phyloP scores from a whole-genome alignment of 2,113 vertebrate species.

The Paracanthobrama guichenoti region DNA sequence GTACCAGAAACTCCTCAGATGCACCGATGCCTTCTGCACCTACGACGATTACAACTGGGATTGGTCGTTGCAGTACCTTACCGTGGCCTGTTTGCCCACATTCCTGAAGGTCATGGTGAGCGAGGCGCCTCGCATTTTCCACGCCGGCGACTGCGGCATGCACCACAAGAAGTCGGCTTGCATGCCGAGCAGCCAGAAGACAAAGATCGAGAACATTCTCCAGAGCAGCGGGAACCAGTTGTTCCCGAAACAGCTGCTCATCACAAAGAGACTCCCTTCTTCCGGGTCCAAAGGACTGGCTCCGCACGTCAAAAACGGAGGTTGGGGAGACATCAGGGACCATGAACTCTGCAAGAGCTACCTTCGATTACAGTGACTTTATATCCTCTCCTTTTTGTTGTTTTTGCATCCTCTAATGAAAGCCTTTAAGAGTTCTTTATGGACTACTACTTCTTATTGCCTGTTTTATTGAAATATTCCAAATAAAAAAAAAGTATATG shows the following conservation, averaged over 20 bases:
- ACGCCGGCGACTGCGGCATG: conserved; percentile 97
- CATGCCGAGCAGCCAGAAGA: conserved; percentile 87
- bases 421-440: conserved; percentile 77
- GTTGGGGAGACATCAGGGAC: conserved; percentile 98
- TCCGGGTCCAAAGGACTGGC: conserved; percentile 82
- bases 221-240: conserved; percentile 86
- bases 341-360: conserved; percentile 99
- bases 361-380: conserved; percentile 91
- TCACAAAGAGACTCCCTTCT: conserved; percentile 85
- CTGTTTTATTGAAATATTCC: conserved; percentile 78
- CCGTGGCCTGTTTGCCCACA: conserved; percentile 89
- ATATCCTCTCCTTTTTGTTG: conserved; percentile 62
- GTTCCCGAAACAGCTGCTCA: conserved; percentile 86
- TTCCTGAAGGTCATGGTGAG: conserved; percentile 97
- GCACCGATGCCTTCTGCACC: conserved; percentile 96
- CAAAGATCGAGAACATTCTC: conserved; percentile 89
- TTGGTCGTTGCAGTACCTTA: conserved; percentile 96
- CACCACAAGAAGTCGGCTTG: conserved; percentile 92
- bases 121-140: conserved; percentile 91
- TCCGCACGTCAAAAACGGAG: conserved; percentile 96
- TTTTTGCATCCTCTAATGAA: conserved; percentile 79
- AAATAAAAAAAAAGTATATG: conserved; percentile 76
- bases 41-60: conserved; percentile 99
- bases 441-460: conserved; percentile 79
- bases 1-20: conserved; percentile 86